Base-by-base conservation (phyloP, 1,140 invertebrate species). In the Philopotamus ludificatus region DNA sequence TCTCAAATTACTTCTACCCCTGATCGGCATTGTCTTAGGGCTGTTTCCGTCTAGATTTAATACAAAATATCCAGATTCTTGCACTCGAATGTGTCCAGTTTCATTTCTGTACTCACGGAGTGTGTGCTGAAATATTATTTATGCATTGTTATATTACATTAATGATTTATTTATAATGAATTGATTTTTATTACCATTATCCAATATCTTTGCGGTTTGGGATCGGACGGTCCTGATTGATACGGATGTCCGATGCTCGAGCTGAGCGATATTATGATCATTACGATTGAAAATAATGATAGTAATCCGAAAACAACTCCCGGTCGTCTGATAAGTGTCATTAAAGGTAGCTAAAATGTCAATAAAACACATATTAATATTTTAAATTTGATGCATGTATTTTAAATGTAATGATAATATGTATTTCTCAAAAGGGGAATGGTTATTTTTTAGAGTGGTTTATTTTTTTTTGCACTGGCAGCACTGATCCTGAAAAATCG, bases 11-110 rank as follows among this genome's bases (percentile, higher is more conserved):
- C 9, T 18, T 23, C 44, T 28, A 8, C 12, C 28, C 25, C 15
- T 15, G 3, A 65, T 16, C 2, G 61, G 61, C 3, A 67, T 47
- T 15, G 68, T 70, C 3, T 53, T 41, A 12, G 68, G 68, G 25
- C 68, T 70, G 15, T 70, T 70, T 9, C 60, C 8, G 44, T 70
- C 68, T n/a, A 61, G 41, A 39, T 70, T 70, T 4, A 70, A 34
- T 15, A 70, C 50, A 21, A 70, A 70, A 41, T 70, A 70, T 2
- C 68, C 68, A 3, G 61, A 61, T 23, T 67, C 65, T 1, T 23
- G 34, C 3, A 45, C 41, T 23, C 65, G 16, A 21, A 66, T 8
- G 1, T 15, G 7, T n/a, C 15, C 12, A 3, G 20, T 45, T 51
- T 66, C 61, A 25, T 70, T 57, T 44, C 50, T 59, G 34, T 64